Percentiles rank a stretch among this genome's conserved stretches.
Conservation (phyloP, 2,113 vertebrate genomes). For the Salvelinus namaycush region DNA sequence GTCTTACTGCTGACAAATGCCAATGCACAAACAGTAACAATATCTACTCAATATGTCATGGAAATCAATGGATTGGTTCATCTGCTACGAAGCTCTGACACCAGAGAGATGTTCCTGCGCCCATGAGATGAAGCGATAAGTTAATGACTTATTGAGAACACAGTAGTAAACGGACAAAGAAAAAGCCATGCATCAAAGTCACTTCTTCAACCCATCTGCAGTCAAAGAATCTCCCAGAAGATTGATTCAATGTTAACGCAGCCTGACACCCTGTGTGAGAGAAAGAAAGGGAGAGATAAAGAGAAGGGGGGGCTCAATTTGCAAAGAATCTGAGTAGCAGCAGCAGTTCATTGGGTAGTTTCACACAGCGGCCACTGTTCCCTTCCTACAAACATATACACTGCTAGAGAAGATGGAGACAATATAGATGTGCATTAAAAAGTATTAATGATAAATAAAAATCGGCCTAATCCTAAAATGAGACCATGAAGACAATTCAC, state of each 20-base stretch:
- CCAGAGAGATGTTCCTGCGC: slow-evolving; percentile 42
- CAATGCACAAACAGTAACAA: background rate
- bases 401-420: no score
- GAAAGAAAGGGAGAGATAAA: slow-evolving; percentile 75
- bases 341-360: slow-evolving; percentile 64
- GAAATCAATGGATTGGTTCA: slow-evolving; percentile 28
- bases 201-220: slow-evolving; percentile 77
- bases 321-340: slow-evolving; percentile 73
- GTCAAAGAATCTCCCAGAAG: slow-evolving; percentile 79
- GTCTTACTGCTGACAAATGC: background rate
- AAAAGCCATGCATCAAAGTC: slow-evolving; percentile 67
- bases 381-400: slow-evolving; percentile 22
- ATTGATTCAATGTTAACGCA: slow-evolving; percentile 83
- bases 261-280: slow-evolving; percentile 77
- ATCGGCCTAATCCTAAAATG: no score
- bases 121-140: slow-evolving; percentile 74
- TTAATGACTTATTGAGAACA: slow-evolving; percentile 77
- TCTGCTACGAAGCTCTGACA: slow-evolving; percentile 37
- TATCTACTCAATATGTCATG: background rate
- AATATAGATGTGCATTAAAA: no score
- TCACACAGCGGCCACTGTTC: slow-evolving; percentile 70
- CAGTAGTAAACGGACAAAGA: slow-evolving; percentile 71
- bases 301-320: slow-evolving; percentile 70
- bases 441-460: no score
- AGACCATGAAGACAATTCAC: no score